phyloP scores from a whole-genome alignment of 2,888 invertebrate species.

The Mylabris sibirica region DNA sequence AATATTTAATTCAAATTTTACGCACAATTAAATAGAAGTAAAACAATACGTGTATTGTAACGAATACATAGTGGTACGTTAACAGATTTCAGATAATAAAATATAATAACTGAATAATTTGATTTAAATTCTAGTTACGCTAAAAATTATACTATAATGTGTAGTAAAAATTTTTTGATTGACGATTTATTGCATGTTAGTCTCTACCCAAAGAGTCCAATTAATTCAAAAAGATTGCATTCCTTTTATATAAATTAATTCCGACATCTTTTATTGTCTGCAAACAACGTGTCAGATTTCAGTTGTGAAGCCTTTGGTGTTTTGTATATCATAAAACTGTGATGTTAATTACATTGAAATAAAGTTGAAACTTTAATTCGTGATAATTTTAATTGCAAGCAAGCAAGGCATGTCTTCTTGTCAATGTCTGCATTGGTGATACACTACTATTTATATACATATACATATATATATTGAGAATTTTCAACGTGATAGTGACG shows the following conservation, averaged over 20 bases:
- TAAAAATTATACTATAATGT: too few species aligned
- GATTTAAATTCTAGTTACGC: too few species aligned
- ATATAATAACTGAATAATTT: not conserved
- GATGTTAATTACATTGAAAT: constrained; percentile 38
- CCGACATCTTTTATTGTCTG: not conserved
- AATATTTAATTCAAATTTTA: constrained; percentile 63
- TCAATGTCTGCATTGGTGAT: constrained; percentile 41
- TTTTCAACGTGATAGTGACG: constrained; percentile 39
- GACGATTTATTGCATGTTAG: too few species aligned
- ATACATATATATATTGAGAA: constrained; percentile 45
- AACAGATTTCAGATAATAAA: not conserved
- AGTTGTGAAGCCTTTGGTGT: not conserved
- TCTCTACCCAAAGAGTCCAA: too few species aligned
- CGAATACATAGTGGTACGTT: constrained; percentile 35
- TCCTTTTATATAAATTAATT: too few species aligned
- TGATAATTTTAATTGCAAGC: constrained; percentile 45
- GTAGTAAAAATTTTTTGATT: too few species aligned
- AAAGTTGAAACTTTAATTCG: constrained; percentile 38
- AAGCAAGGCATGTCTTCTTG: constrained; percentile 42
- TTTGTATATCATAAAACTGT: constrained; percentile 16
- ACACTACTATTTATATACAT: not conserved
- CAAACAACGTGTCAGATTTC: not conserved
- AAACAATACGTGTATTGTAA: constrained; percentile 52
- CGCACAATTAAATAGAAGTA: constrained; percentile 61
- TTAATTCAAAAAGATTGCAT: too few species aligned